phyloP scores from a whole-genome alignment of 2,797 vertebrate genomes.

The Malacoraja senta region DNA sequence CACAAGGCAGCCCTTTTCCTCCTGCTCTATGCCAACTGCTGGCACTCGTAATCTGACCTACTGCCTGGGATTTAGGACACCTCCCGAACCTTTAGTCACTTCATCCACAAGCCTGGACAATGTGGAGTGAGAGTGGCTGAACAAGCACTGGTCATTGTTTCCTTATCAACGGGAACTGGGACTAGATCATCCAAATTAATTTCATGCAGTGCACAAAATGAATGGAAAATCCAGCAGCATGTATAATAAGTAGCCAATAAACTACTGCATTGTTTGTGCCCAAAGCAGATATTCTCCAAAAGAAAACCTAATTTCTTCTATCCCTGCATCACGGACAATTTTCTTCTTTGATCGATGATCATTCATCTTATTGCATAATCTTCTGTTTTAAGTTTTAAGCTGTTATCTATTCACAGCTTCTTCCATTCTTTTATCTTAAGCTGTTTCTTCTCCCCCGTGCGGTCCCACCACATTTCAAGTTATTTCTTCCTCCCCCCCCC shows the following conservation, averaged over 20 bases:
- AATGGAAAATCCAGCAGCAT: background rate
- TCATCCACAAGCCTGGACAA: background rate
- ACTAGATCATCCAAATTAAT: background rate
- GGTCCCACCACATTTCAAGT: background rate
- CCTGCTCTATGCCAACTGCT: background rate
- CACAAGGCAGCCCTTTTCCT: background rate
- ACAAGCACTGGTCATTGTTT: too few relatives aligned
- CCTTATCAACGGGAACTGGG: too few relatives aligned
- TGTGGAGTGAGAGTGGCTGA: background rate
- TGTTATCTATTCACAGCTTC: too few relatives aligned
- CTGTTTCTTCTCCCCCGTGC: background rate
- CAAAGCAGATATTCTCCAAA: too few relatives aligned
- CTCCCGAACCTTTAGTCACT: background rate
- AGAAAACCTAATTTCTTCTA: background rate
- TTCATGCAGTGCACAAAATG: background rate
- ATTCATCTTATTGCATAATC: background rate
- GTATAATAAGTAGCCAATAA: background rate
- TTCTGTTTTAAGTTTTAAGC: background rate
- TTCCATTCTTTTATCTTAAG: background rate
- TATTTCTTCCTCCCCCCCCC: background rate
- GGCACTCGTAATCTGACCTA: background rate
- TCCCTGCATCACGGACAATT: background rate
- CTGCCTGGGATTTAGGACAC: background rate
- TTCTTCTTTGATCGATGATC: background rate
- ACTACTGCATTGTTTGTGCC: background rate